Conservation (phyloP, 2,113 vertebrate species). For the Gavia stellata region DNA sequence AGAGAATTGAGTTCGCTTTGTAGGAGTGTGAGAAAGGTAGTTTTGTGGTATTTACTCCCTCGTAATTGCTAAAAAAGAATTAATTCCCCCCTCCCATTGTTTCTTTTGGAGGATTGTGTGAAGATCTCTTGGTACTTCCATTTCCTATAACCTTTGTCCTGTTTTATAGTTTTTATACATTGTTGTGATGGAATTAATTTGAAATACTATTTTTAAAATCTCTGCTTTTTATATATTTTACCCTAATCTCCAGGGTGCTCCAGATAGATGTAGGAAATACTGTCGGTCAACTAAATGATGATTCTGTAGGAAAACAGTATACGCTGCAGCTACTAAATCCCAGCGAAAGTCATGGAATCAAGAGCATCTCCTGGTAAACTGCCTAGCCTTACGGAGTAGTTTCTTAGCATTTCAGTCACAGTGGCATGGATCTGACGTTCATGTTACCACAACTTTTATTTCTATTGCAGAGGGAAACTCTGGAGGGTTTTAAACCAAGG, state of each 20-base stretch:
- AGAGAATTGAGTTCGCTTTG: background rate
- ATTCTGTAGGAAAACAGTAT: background rate
- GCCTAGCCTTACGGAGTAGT: background rate
- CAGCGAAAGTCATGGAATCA: background rate
- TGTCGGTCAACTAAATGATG: background rate
- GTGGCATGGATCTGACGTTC: background rate
- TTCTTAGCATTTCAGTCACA: background rate
- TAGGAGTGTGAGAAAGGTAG: background rate
- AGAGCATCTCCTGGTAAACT: background rate
- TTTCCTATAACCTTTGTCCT: constrained; percentile 65
- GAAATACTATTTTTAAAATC: constrained; percentile 53
- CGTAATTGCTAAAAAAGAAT: background rate
- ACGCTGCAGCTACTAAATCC: background rate
- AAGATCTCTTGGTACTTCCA: constrained; percentile 56
- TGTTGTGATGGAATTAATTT: constrained; percentile 46
- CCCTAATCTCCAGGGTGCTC: constrained; percentile 39
- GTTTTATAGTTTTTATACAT: constrained; percentile 48
- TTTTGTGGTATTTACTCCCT: background rate
- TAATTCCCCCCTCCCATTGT: background rate
- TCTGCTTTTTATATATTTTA: constrained; percentile 41
- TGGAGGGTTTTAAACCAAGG: background rate
- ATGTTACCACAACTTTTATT: background rate
- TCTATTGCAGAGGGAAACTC: background rate
- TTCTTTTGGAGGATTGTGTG: constrained; percentile 34
- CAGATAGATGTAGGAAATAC: background rate